phyloP scores from a whole-genome alignment of 2,113 vertebrate genomes.

The Kryptolebias marmoratus region DNA sequence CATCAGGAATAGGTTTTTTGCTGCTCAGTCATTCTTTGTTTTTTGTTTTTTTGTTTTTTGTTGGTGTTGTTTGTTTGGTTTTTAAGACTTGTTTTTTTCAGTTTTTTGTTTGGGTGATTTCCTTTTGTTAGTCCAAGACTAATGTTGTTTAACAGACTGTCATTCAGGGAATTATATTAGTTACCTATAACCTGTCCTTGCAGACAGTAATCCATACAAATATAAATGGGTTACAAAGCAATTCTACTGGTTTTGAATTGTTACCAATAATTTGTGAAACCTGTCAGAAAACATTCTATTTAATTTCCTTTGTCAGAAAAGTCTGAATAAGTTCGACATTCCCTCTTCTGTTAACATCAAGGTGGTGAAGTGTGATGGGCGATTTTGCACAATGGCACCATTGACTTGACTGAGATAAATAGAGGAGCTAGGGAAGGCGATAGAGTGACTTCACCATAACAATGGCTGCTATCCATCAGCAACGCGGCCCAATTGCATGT shows the following conservation, averaged over 20 bases:
- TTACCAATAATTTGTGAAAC: conserved; percentile 38
- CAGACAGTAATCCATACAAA: background rate
- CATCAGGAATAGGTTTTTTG: conserved; percentile 11
- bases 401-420: conserved; percentile 73
- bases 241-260: conserved; percentile 29
- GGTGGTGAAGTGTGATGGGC: conserved; percentile 59
- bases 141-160: conserved; percentile 24
- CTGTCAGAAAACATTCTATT: conserved; percentile 42
- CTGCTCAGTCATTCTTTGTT: background rate
- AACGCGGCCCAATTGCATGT: conserved; percentile 59
- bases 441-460: conserved; percentile 67
- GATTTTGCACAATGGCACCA: conserved; percentile 61
- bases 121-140: conserved; percentile 26
- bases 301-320: conserved; percentile 12
- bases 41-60: background rate
- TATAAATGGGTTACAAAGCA: conserved; percentile 12
- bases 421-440: conserved; percentile 37
- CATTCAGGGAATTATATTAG: conserved; percentile 37
- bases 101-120: conserved; percentile 2
- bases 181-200: conserved; percentile 31
- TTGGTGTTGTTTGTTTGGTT: background rate
- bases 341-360: conserved; percentile 60
- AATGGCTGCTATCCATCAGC: conserved; percentile 73
- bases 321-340: conserved; percentile 30
- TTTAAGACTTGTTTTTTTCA: background rate